Base-by-base conservation (phyloP, 2,888 invertebrate species). In the Ceramica pisi region DNA sequence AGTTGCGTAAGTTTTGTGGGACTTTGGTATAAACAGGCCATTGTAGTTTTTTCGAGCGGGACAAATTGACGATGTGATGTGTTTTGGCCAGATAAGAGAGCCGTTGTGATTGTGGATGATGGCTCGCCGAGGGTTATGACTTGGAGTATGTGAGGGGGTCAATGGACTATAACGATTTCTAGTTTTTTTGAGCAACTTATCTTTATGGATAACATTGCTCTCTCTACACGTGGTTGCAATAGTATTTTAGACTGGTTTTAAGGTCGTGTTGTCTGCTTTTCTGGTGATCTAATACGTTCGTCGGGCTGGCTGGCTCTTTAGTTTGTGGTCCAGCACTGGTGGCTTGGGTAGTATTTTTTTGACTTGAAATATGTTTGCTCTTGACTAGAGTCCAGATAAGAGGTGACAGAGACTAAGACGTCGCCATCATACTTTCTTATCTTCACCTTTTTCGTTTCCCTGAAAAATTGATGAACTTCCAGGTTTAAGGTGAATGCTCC, bases 21-120 rank as follows among this genome's bases (percentile, higher is more conserved):
- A 35, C 31, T 66, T 48, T 72, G 50, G 69, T 63, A 80, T 82
- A 80, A 66, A 69, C 59, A 26, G 71, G 65, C 70, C 64, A 67
- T 83, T 85, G 83, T 83, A 60, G 60, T 78, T 75, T 84, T 75
- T 82, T 80, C 26, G 50, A 65, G 67, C 66, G 59, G 38, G 62
- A 38, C 51, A 60, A 72, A 81, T 62, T 53, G 65, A 64, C 56
- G 31, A 16, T 71, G 21, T 26, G 62, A 75, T 61, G 51, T 62
- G 51, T 62, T 72, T 26, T 61, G 65, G 14, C 21, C 12, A 56
- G 78, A 68, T 80, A 78, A 65, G 44, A 61, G 35, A 12, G 16
- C 1, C 50, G 26, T 53, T 68, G 46, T 65, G 44, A 21, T 48
- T 19, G 57, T 67, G 62, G 57, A 50, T 62, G 67, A 63, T 63